A percentile compares a stretch with the other conserved stretches of the same genome.
These are phyloP conservation scores for Brachyalestes nurse DNA, from an alignment of 2,797 vertebrate genomes.

Conservation along the genomic window DNA sequence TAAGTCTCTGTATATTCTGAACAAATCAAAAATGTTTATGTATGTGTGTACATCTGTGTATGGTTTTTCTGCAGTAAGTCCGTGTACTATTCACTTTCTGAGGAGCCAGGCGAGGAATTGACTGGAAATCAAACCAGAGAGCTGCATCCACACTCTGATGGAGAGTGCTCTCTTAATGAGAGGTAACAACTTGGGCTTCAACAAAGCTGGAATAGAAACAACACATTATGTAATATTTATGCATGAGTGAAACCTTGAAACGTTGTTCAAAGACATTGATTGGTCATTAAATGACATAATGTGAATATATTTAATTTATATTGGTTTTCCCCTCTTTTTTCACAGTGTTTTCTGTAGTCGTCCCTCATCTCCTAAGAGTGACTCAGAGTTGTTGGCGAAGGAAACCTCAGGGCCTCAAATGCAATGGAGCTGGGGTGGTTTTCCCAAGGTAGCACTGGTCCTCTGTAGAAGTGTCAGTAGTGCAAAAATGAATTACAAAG, in stretches of 20 bases:
- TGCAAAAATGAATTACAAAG: neutral
- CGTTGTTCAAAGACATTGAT: too few species aligned
- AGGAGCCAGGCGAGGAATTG: slow-evolving; percentile 67
- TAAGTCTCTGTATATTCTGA: neutral
- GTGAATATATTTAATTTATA: neutral
- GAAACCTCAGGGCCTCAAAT: slow-evolving; percentile 82
- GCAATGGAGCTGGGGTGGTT: slow-evolving; percentile 93
- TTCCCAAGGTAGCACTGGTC: slow-evolving; percentile 82
- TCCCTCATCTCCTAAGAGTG: slow-evolving; percentile 84
- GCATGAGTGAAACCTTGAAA: too few species aligned
- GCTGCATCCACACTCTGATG: slow-evolving; percentile 81
- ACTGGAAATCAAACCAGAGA: slow-evolving; percentile 61
- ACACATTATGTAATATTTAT: too few species aligned
- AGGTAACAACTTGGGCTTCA: slow-evolving; percentile 61
- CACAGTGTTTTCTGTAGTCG: slow-evolving; percentile 56
- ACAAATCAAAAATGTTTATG: neutral
- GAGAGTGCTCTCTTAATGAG: slow-evolving; percentile 75
- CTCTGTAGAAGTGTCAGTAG: neutral
- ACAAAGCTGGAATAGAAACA: neutral
- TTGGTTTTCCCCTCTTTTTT: neutral
- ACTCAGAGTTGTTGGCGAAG: slow-evolving; percentile 89
- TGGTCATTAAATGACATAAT: too few species aligned
- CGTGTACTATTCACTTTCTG: slow-evolving; percentile 76
- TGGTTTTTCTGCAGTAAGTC: slow-evolving; percentile 75
- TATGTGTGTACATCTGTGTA: neutral